These are phyloP conservation scores for Drosophila serrata DNA, from an alignment of 1,140 invertebrate genomes.

Conservation along the genomic window DNA sequence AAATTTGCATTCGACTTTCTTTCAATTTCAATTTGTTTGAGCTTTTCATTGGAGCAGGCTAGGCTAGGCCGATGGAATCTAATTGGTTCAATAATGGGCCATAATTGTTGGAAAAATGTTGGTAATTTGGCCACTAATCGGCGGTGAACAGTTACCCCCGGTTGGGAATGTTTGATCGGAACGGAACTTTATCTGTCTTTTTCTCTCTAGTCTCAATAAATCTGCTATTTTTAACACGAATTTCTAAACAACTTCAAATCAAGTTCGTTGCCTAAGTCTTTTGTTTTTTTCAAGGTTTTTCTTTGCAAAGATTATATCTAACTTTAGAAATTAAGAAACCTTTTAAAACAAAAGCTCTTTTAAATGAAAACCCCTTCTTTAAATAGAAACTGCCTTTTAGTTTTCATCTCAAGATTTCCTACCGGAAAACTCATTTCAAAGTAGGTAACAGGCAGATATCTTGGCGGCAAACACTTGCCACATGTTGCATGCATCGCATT, in stretches of 20 bases:
- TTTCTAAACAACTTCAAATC: slow-evolving; percentile 3
- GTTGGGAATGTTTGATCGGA: slow-evolving; percentile 21
- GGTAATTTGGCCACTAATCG: slow-evolving; percentile 72
- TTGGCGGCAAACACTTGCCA: slow-evolving; percentile 23
- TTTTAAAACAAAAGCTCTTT: neutral
- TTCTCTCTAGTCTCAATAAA: neutral
- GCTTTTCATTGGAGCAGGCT: slow-evolving; percentile 24
- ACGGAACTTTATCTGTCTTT: slow-evolving; percentile 16
- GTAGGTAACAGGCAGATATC: neutral
- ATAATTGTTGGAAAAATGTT: slow-evolving; percentile 73
- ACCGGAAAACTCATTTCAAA: neutral
- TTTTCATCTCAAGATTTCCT: neutral
- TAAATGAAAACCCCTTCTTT: neutral
- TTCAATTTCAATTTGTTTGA: slow-evolving; percentile 57
- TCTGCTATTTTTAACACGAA: neutral
- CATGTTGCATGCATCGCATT: slow-evolving; percentile 33
- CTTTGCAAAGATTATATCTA: neutral
- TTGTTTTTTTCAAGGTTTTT: slow-evolving; percentile 37
- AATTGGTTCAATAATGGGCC: slow-evolving; percentile 64
- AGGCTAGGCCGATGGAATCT: slow-evolving; percentile 6
- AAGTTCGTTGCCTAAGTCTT: slow-evolving; percentile 81
- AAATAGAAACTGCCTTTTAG: neutral
- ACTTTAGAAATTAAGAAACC: neutral
- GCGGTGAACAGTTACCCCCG: slow-evolving; percentile 62
- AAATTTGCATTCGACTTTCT: slow-evolving; percentile 64